Evolutionary conservation across 2,888 invertebrate species (phyloP).

Genomic region (Pedicia rivosa): DNA sequence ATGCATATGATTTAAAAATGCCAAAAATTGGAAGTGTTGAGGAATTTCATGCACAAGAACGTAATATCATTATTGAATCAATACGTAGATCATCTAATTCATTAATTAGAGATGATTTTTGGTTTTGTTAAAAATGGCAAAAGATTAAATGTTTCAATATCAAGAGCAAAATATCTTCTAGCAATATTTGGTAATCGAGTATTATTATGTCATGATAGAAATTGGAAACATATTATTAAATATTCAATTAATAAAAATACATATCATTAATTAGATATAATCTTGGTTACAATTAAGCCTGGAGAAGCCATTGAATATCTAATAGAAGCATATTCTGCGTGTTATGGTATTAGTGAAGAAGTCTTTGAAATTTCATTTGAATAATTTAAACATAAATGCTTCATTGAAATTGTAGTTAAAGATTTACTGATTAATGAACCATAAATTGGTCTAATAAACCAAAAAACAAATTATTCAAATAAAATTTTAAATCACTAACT

Average conservation of each 20-base stretch:
- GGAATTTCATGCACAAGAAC: constrained; percentile 70
- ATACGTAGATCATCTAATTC: constrained; percentile 40
- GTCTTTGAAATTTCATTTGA: no score
- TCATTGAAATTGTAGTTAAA: no score
- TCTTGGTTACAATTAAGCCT: no score
- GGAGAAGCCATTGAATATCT: no score
- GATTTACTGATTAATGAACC: no score
- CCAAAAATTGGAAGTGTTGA: constrained; percentile 69
- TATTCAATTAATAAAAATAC: constrained; percentile 45
- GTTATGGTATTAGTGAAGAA: no score
- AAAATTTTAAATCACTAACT: no score
- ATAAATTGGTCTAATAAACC: no score
- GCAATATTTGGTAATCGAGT: constrained; percentile 75
- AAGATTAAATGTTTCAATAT: constrained; percentile 79
- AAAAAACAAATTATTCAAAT: no score
- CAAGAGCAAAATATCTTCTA: constrained; percentile 59
- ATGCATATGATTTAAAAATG: constrained; percentile 26
- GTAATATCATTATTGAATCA: constrained; percentile 50
- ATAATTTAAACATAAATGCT: no score
- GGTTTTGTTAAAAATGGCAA: constrained; percentile 61
- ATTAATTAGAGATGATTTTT: constrained; percentile 34
- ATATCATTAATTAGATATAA: constrained; percentile 54
- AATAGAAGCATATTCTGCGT: no score
- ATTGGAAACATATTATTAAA: constrained; percentile 49
- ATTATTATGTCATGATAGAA: constrained; percentile 43